Evolutionary conservation across 1,140 invertebrate species (phyloP).

Genomic region (Potamilus streckersoni): DNA sequence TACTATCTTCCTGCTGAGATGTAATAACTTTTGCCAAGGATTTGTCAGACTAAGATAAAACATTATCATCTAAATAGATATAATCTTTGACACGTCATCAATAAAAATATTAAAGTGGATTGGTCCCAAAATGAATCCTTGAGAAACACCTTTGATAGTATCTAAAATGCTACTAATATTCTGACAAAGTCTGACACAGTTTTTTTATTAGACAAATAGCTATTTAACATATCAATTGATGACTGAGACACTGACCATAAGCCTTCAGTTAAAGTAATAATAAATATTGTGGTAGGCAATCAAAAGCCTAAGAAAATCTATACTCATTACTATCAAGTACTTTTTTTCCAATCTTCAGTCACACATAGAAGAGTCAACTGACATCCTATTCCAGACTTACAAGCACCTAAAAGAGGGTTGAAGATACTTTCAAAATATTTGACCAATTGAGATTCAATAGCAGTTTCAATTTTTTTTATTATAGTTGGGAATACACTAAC

Average conservation of each 20-base stretch:
- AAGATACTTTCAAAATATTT: no score
- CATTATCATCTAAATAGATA: slow-evolving; percentile 21
- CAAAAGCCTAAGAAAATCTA: not conserved
- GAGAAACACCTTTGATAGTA: no score
- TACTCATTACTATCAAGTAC: slow-evolving; percentile 8
- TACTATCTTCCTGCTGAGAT: no score
- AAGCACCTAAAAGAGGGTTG: no score
- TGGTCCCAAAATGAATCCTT: not conserved
- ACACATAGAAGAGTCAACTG: not conserved
- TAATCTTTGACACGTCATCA: not conserved
- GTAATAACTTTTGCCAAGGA: not conserved
- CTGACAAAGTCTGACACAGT: no score
- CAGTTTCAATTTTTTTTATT: no score
- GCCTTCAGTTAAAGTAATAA: slow-evolving; percentile 6
- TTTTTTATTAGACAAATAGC: no score
- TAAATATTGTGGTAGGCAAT: slow-evolving; percentile 12
- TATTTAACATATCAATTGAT: not conserved
- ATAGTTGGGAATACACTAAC: no score
- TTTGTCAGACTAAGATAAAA: no score
- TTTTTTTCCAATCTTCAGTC: slow-evolving; percentile 9
- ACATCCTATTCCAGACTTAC: no score
- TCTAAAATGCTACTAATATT: no score
- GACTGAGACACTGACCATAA: slow-evolving; percentile 4
- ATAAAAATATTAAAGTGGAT: not conserved
- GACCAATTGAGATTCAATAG: no score